Evolutionary conservation across 2,888 invertebrate genomes (phyloP), one percentile per base, ranked within the genome.

Genomic region (Drosophila borealis): DNA sequence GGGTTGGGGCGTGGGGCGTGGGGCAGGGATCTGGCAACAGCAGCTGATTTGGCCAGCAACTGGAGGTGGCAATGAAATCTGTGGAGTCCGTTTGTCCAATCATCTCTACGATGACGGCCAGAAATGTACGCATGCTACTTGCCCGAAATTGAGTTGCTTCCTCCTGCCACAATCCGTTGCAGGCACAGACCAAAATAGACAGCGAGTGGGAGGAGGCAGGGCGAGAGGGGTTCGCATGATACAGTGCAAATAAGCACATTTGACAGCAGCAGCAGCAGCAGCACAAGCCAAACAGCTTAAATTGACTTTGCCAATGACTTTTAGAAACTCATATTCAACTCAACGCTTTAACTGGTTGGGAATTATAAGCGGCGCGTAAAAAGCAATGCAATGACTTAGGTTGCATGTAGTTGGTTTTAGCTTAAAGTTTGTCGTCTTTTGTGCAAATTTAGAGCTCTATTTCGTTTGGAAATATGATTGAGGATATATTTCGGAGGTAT

Each of bases 81-180:
- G 10, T 29, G 49, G 51, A 66, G 46, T 42, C 46, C 21, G 33
- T 44, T 59, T 64, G 59, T 64, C 69, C 63, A 68, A 64, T 73
- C 67, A 56, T 53, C 55, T 53, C 55, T 62, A 53, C 34, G 62
- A 56, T 72, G 64, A 73, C 63, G 37, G 13, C 19, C 42, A 54
- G 25, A 48, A 68, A 53, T 53, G 33, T 37, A 25, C 39, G 50
- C 51, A 59, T 19, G 41, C 21, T 19, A 19, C 34, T 13, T 19
- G 17, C 13, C 49, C 8, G 5, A 25, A 61, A 62, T 62, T 62
- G 21, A 60, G 37, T 39, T 60, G 14, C 61, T 4, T 1, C 29
- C 13, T 45, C 29, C 10, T 45, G 60, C 13, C 60, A 44, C 57
- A 55, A 14, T 21, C 34, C 8, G 9, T 13, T 11, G 4, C 10